Evolutionary conservation across 2,113 vertebrate genomes (phyloP).

Genomic region (Brachionichthys hirsutus): DNA sequence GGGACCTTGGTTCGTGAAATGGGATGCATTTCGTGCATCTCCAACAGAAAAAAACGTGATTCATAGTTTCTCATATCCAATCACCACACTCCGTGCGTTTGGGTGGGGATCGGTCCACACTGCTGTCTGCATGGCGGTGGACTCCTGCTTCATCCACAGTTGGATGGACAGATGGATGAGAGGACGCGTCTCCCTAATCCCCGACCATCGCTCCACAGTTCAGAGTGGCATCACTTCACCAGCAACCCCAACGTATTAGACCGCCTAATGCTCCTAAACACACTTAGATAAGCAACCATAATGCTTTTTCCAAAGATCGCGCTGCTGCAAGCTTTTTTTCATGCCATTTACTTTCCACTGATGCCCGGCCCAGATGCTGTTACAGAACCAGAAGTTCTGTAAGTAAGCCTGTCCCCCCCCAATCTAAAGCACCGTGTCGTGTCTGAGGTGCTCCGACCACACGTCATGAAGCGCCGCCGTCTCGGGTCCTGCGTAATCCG

Average conservation of each 20-base stretch:
- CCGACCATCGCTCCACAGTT: slow-evolving; percentile 20
- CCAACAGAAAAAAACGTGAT: slow-evolving; percentile 58
- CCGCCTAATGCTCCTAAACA: slow-evolving; percentile 46
- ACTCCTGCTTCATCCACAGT: slow-evolving; percentile 38
- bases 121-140: slow-evolving; percentile 51
- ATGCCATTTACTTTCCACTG: slow-evolving; percentile 27
- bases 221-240: slow-evolving; percentile 45
- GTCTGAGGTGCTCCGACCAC: slow-evolving; percentile 48
- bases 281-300: slow-evolving; percentile 59
- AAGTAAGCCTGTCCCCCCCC: slow-evolving; percentile 38
- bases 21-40: slow-evolving; percentile 21
- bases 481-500: slow-evolving; percentile 50
- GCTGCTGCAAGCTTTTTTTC: neutral
- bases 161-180: slow-evolving; percentile 65
- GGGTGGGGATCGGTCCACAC: slow-evolving; percentile 51
- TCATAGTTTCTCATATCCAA: slow-evolving; percentile 61
- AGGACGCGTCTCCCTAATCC: slow-evolving; percentile 69
- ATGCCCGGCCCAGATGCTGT: slow-evolving; percentile 28
- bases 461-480: slow-evolving; percentile 25
- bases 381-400: slow-evolving; percentile 8
- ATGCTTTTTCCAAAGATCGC: slow-evolving; percentile 44
- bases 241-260: slow-evolving; percentile 49
- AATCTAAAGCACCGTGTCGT: slow-evolving; percentile 44
- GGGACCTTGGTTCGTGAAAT: slow-evolving; percentile 24
- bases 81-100: slow-evolving; percentile 62